Evolutionary conservation across 2,797 vertebrate species (phyloP).

Genomic region (Buphagus erythrorhynchus): DNA sequence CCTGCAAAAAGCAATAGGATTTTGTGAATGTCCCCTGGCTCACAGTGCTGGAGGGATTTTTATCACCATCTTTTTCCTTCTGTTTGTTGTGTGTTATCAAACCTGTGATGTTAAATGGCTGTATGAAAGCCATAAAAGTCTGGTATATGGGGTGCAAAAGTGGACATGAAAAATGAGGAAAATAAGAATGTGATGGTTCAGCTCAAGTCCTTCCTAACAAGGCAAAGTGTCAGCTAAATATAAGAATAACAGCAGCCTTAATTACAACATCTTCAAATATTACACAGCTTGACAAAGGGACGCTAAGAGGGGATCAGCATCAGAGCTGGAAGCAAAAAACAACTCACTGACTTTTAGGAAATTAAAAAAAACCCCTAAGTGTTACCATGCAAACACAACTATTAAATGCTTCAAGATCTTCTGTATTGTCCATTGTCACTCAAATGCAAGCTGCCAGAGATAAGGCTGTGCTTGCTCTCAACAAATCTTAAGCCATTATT

Average conservation of each 20-base stretch:
- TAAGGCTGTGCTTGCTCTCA: background rate
- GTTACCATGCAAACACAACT: background rate
- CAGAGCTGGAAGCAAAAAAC: background rate
- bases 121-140: background rate
- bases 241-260: background rate
- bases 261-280: background rate
- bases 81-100: background rate
- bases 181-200: background rate
- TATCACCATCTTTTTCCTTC: background rate
- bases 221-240: background rate
- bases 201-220: background rate
- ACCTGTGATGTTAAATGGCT: background rate
- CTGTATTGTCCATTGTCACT: background rate
- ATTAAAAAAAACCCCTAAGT: background rate
- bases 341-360: background rate
- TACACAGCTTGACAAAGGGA: background rate
- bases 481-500: background rate
- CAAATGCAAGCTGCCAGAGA: background rate
- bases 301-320: background rate
- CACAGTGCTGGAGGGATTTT: background rate
- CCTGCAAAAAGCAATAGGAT: background rate
- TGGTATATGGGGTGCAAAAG: background rate
- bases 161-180: background rate
- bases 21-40: background rate
- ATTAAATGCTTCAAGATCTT: background rate